Evolutionary conservation across 2,888 invertebrate genomes (phyloP).

Genomic region (Morpho deidamia): DNA sequence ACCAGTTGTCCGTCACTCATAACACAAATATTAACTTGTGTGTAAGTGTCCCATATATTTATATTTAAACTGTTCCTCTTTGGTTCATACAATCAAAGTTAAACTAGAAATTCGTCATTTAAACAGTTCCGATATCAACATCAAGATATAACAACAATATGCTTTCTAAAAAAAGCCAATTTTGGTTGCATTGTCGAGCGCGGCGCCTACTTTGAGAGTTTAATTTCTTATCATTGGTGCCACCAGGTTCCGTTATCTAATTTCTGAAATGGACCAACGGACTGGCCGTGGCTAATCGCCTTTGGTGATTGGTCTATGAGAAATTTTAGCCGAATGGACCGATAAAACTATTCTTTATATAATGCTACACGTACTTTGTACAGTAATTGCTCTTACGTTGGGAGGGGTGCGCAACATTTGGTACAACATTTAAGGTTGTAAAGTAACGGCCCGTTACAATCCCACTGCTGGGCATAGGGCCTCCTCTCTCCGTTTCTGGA

Average conservation of each 20-base stretch:
- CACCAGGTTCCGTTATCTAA: slow-evolving; percentile 59
- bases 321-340: slow-evolving; percentile 9
- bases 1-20: too few relatives aligned
- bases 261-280: slow-evolving; percentile 35
- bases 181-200: slow-evolving; percentile 44
- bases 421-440: too few relatives aligned
- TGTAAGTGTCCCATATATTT: too few relatives aligned
- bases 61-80: too few relatives aligned
- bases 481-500: too few relatives aligned
- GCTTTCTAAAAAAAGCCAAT: slow-evolving; percentile 55
- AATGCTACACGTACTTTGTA: slow-evolving; percentile 13
- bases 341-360: slow-evolving; percentile 18
- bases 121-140: slow-evolving; percentile 13
- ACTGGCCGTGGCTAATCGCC: slow-evolving; percentile 23
- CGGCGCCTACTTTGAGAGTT: slow-evolving; percentile 39
- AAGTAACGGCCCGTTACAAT: too few relatives aligned
- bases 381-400: background rate
- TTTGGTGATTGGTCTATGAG: slow-evolving; percentile 19
- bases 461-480: too few relatives aligned
- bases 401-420: background rate
- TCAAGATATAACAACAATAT: slow-evolving; percentile 39
- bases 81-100: too few relatives aligned
- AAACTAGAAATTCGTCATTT: background rate
- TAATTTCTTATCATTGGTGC: slow-evolving; percentile 60
- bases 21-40: too few relatives aligned